These are phyloP conservation scores for Orussus abietinus DNA, from an alignment of 1,140 invertebrate species.

Conservation along the genomic window DNA sequence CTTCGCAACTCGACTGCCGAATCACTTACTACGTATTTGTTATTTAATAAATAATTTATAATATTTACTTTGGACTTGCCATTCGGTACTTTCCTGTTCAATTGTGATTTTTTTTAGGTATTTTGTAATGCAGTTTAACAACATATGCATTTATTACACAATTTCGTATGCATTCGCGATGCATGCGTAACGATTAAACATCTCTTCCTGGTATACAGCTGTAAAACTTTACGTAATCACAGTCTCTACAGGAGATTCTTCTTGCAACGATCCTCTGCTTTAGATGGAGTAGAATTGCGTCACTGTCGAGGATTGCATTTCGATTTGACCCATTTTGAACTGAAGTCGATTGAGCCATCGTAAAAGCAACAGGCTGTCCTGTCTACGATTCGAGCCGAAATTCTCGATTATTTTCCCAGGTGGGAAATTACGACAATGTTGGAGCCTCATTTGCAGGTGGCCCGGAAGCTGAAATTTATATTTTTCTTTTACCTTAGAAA, in stretches of 20 bases:
- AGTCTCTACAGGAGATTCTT: conserved; percentile 1
- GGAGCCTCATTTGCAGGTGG: conserved; percentile 84
- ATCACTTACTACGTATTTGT: too few species aligned
- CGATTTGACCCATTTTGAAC: conserved; percentile 97
- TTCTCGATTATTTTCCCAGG: conserved; percentile 50
- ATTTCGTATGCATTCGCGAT: too few species aligned
- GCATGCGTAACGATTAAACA: too few species aligned
- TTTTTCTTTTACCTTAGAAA: conserved; percentile 1
- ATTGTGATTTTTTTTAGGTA: too few species aligned
- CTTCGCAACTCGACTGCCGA: too few species aligned
- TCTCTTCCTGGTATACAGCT: too few species aligned
- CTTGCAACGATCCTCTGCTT: conserved; percentile 19
- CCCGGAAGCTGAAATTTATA: conserved; percentile 70
- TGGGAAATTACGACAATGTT: conserved; percentile 78
- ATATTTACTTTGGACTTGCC: too few species aligned
- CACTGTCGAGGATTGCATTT: conserved; percentile 90
- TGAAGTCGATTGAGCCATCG: conserved; percentile 90
- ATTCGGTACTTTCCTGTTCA: too few species aligned
- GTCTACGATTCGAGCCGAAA: conserved; percentile 38
- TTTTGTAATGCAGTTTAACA: too few species aligned
- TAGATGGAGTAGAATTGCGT: conserved; percentile 84
- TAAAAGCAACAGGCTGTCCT: conserved; percentile 58
- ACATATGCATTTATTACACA: too few species aligned
- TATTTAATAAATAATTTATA: too few species aligned
- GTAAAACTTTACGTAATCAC: too few species aligned